A percentile compares a stretch with the other conserved stretches of the same genome.
phyloP scores from a whole-genome alignment of 2,797 vertebrate species.

The Cacajao melanocephalus region DNA sequence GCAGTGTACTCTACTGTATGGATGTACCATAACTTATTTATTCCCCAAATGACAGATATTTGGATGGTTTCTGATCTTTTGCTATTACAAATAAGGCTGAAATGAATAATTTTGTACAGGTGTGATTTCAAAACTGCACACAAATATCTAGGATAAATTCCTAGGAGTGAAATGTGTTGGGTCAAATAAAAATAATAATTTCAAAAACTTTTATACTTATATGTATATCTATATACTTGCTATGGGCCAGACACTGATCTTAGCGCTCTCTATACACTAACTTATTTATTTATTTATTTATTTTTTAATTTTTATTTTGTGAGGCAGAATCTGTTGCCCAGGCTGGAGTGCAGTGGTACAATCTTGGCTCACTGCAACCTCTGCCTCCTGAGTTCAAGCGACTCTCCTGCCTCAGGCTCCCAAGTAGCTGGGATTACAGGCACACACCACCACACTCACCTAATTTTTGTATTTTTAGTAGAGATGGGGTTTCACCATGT shows the following conservation, averaged over 20 bases:
- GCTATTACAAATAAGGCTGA: background rate
- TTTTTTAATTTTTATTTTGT: background rate
- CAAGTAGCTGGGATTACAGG: background rate
- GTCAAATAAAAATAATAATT: conserved; percentile 43
- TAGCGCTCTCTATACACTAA: background rate
- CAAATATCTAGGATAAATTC: background rate
- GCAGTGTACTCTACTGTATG: background rate
- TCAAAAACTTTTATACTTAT: background rate
- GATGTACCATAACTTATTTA: background rate
- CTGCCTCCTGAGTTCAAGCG: background rate
- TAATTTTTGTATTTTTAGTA: background rate
- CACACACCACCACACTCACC: background rate
- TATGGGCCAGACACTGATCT: background rate
- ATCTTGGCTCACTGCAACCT: background rate
- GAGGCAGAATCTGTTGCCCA: background rate
- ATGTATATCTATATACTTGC: background rate
- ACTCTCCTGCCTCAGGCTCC: background rate
- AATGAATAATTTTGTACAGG: background rate
- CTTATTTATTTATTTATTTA: background rate
- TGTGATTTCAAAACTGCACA: conserved; percentile 26
- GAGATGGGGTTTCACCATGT: background rate
- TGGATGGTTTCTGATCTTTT: background rate
- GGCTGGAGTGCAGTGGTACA: background rate
- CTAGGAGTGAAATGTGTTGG: background rate
- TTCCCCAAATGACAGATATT: background rate